Conservation (phyloP, 2,113 vertebrate genomes). For the Pelvicachromis taeniatus region DNA sequence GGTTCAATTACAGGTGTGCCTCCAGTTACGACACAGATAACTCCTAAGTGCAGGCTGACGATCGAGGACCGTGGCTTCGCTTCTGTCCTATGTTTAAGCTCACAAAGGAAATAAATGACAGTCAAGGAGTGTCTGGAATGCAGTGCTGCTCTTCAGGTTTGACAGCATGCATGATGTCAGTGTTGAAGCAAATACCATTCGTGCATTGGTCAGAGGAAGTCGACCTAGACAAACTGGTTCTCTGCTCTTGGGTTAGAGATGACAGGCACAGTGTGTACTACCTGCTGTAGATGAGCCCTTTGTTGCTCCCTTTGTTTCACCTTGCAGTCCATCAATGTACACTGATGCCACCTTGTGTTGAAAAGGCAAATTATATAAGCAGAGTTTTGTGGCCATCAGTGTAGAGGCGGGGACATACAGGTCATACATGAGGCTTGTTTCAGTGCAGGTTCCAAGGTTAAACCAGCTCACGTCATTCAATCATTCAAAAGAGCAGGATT, state of each 20-base stretch:
- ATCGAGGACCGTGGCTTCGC: neutral
- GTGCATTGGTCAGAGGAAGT: slow-evolving; percentile 1
- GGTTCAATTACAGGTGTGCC: neutral
- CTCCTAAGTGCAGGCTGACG: neutral
- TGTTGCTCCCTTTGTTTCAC: neutral
- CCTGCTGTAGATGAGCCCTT: neutral
- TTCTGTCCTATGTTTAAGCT: slow-evolving; percentile 11
- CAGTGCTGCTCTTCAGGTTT: slow-evolving; percentile 33
- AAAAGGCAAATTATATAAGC: neutral
- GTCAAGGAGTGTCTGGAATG: neutral
- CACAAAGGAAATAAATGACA: neutral
- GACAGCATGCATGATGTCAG: slow-evolving; percentile 2
- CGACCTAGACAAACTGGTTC: slow-evolving; percentile 42
- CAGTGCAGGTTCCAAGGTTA: neutral
- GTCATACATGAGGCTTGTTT: neutral
- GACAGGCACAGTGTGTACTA: neutral
- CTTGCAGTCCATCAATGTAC: neutral
- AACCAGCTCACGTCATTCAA: too few relatives aligned
- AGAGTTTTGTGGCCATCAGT: neutral
- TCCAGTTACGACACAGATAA: neutral
- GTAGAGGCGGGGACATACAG: neutral
- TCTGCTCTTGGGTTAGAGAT: neutral
- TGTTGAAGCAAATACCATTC: neutral
- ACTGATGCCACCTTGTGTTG: slow-evolving; percentile 54
- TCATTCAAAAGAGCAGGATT: neutral